A percentile compares a stretch with the other conserved stretches of the same genome.
phyloP scores from a whole-genome alignment of 2,113 vertebrate genomes.

The Talpa occidentalis region DNA sequence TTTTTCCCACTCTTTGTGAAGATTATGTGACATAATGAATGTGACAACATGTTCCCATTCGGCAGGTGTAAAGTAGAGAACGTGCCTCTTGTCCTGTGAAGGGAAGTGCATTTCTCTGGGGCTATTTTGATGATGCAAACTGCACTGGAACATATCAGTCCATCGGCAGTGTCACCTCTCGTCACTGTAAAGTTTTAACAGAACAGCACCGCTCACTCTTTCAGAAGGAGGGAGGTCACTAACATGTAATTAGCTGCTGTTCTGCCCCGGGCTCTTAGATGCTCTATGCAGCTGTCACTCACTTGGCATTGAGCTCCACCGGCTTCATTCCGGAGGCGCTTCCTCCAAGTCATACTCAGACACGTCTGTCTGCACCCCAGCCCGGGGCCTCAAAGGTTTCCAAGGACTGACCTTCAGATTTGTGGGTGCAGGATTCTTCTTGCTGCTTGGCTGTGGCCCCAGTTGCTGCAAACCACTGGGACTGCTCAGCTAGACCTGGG shows the following conservation, averaged over 20 bases:
- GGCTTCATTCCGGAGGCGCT: neutral
- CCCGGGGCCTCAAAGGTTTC: too few relatives aligned
- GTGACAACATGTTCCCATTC: neutral
- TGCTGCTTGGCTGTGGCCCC: neutral
- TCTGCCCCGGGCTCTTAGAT: neutral
- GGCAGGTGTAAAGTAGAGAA: neutral
- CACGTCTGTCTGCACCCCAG: neutral
- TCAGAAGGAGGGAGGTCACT: neutral
- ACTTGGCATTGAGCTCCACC: neutral
- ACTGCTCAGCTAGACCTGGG: neutral
- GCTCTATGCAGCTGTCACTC: neutral
- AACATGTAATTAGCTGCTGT: neutral
- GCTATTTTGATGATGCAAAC: neutral
- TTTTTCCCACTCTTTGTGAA: constrained; percentile 1
- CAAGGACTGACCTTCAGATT: neutral
- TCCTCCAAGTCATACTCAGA: neutral
- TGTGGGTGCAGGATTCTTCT: neutral
- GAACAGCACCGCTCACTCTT: neutral
- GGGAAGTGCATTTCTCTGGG: neutral
- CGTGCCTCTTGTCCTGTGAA: neutral
- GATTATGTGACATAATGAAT: neutral
- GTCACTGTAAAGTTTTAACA: neutral
- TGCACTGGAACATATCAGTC: neutral
- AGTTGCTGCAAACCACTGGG: neutral
- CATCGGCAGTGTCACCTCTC: neutral